Base-by-base conservation (phyloP, 2,797 vertebrate genomes). In the Pyrocephalus nanus region DNA sequence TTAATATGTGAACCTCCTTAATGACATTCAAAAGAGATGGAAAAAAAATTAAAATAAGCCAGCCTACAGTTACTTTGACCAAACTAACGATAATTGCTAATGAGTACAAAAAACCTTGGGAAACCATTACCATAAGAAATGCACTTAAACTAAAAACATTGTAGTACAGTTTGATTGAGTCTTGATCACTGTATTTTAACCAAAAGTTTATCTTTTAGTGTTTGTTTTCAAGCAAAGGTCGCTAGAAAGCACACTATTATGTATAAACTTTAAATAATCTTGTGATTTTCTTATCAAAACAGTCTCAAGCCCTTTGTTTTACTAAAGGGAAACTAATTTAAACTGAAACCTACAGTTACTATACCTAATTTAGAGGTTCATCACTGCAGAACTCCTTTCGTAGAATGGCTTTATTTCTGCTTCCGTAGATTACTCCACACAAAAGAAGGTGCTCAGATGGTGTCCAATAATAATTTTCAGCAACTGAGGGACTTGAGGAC, bases 141-240 rank as follows among this genome's bases (percentile, higher is more conserved):
- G 54, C 58, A 51, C 53, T 92, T 94, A 93, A 92, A 88, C 91
- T 92, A 94, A 96, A 97, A 96, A 94, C 94, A 95, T 36, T 32
- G 29, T 43, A 48, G 74, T 55, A 79, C 74, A 92, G 64, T 93
- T 96, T 81, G 23, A 90, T 3, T 92, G 54, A 43, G 61, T 90
- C 66, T 75, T 38, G 11, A 93, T 94, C 51, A 75, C 69, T 83
- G 60, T 91, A 42, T 95, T 95, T 96, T 85, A 95, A 87, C 81
- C 51, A 90, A 74, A 70, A 72, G 15, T 14, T 69, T 94, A 60
- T 81, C 76, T 77, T 96, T 75, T 93, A 76, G 67, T 95, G 55
- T 20, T 91, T 91, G 74, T 92, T 96, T 95, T 62, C 18, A 76
- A 86, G 42, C 51, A 89, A 93, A 97, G 76, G 80, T 95, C 92